Percentiles rank a stretch among this genome's conserved stretches.
These are phyloP conservation scores for Sylvilagus bachmani DNA, from an alignment of 2,113 vertebrate genomes.

Conservation along the genomic window DNA sequence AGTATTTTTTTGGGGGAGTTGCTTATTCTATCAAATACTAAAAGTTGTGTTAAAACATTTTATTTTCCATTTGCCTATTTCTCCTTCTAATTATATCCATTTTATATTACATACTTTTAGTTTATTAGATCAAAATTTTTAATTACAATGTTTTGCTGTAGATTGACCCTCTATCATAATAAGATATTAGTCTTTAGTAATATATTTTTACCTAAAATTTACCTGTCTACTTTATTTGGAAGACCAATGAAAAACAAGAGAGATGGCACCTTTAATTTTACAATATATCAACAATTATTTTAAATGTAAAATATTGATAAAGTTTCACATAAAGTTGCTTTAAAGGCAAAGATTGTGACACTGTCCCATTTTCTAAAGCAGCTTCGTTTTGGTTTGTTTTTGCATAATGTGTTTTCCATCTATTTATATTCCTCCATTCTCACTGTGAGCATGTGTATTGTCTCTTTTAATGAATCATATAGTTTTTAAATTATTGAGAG, in stretches of 20 bases:
- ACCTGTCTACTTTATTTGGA: conserved; percentile 6
- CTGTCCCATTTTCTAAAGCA: background rate
- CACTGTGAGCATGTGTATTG: background rate
- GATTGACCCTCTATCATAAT: background rate
- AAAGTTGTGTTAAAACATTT: background rate
- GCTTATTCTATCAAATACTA: background rate
- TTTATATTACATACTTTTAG: background rate
- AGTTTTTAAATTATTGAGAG: background rate
- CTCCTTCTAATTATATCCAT: background rate
- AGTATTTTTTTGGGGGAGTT: background rate
- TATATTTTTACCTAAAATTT: background rate
- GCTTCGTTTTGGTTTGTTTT: background rate
- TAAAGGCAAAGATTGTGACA: background rate
- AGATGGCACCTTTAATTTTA: background rate
- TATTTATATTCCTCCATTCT: background rate
- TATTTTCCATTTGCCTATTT: background rate
- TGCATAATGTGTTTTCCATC: background rate
- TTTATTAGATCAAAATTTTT: background rate
- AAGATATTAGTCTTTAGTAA: background rate
- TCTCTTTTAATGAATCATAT: background rate
- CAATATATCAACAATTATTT: background rate
- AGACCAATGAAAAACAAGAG: background rate
- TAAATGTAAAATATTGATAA: background rate
- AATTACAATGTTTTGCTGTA: conserved; percentile 38
- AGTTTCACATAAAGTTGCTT: background rate